A percentile compares a stretch with the other conserved stretches of the same genome.
Conservation (phyloP, 2,113 vertebrate genomes). For the Pitta sordida region DNA sequence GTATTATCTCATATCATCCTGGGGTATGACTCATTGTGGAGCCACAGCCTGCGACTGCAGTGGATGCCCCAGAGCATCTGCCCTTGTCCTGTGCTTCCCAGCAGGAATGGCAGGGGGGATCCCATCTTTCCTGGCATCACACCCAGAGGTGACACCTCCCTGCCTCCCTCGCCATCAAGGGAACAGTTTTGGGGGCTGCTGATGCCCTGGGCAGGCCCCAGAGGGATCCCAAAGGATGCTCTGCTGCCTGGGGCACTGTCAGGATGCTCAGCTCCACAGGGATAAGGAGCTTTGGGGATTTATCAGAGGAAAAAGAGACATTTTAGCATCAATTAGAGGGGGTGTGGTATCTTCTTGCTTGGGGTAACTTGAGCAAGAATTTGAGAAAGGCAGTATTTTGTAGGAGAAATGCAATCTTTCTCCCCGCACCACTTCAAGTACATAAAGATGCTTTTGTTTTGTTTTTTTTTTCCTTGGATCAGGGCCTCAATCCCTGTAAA, state of each 20-base stretch:
- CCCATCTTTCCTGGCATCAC: not conserved
- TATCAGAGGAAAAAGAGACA: not conserved
- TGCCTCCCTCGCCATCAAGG: not conserved
- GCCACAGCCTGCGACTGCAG: not conserved
- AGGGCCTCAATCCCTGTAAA: not conserved
- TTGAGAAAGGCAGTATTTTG: not conserved
- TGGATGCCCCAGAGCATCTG: not conserved
- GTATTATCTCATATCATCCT: not conserved
- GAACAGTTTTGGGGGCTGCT: not conserved
- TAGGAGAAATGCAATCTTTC: not conserved
- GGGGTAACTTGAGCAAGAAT: not conserved
- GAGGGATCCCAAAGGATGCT: not conserved
- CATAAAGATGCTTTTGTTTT: fast-evolving
- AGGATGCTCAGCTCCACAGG: not conserved
- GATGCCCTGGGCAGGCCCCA: not conserved
- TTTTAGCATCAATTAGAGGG: not conserved
- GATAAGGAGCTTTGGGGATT: not conserved
- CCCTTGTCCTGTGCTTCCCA: not conserved
- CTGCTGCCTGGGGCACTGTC: too few relatives aligned
- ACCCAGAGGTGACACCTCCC: not conserved
- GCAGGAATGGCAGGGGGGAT: not conserved
- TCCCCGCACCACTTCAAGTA: not conserved
- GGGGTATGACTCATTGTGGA: not conserved
- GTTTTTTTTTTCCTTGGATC: not conserved
- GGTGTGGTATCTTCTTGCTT: not conserved